phyloP scores from a whole-genome alignment of 2,113 vertebrate species.

The Erinaceus europaeus region DNA sequence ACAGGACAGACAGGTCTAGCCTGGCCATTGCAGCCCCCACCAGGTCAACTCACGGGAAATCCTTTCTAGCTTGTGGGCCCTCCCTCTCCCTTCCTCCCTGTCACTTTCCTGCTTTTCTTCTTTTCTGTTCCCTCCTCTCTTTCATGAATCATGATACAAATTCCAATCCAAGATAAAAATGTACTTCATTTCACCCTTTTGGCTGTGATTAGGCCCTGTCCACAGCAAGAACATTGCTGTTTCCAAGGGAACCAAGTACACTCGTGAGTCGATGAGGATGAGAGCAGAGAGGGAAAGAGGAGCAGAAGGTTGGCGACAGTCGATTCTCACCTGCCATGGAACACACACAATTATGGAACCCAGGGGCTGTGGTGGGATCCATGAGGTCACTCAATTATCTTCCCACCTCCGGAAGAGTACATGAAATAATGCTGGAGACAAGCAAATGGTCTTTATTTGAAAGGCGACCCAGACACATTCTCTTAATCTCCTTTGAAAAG shows the following conservation, averaged over 20 bases:
- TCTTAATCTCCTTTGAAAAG: constrained; percentile 20
- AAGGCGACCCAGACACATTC: background rate
- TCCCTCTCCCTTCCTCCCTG: background rate
- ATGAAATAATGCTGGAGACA: constrained; percentile 25
- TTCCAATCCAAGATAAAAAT: constrained; percentile 70
- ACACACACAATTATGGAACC: constrained; percentile 10
- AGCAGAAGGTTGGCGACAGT: constrained; percentile 33
- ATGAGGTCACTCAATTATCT: background rate
- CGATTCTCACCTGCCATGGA: background rate
- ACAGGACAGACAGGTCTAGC: no score
- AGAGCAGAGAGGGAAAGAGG: constrained; percentile 12
- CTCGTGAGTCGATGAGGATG: constrained; percentile 37
- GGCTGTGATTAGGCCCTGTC: constrained; percentile 71
- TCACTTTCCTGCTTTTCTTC: background rate
- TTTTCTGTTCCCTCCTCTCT: constrained; percentile 39
- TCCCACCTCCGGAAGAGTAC: background rate
- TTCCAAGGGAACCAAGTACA: constrained; percentile 63
- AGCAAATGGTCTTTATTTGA: constrained; percentile 10
- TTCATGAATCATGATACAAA: constrained; percentile 65
- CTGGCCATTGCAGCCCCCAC: background rate
- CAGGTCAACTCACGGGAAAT: background rate
- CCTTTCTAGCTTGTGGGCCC: background rate
- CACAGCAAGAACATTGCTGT: constrained; percentile 65
- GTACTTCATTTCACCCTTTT: constrained; percentile 60
- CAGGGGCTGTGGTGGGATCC: background rate